Conservation (phyloP, 2,888 invertebrate species). For the Drymonia ruficornis region DNA sequence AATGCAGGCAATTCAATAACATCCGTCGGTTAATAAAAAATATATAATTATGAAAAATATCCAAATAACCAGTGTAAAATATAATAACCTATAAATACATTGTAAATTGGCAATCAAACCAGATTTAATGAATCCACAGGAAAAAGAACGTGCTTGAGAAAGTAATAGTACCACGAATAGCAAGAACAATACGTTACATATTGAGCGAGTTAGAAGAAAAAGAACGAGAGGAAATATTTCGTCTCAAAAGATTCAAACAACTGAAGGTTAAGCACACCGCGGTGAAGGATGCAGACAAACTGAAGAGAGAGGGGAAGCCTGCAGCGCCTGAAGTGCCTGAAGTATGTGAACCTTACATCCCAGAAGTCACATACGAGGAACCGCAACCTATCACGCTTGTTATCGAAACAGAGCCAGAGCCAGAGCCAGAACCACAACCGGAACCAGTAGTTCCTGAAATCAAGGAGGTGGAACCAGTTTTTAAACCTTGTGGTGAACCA, state of each 20-base stretch:
- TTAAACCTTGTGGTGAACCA: neutral
- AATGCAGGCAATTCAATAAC: too few relatives aligned
- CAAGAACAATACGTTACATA: constrained; percentile 42
- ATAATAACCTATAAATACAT: neutral
- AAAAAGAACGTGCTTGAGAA: constrained; percentile 51
- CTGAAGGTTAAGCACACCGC: constrained; percentile 24
- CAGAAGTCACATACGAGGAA: neutral
- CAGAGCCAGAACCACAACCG: neutral
- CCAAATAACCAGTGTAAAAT: neutral
- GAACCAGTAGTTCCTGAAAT: neutral
- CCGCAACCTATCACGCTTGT: neutral
- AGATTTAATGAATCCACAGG: constrained; percentile 43
- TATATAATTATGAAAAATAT: neutral
- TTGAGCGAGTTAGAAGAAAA: constrained; percentile 40
- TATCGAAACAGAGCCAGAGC: neutral
- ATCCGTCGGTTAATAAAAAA: too few relatives aligned
- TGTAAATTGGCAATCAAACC: neutral
- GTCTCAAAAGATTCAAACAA: constrained; percentile 51
- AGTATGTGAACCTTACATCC: neutral
- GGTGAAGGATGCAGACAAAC: neutral
- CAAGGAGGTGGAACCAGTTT: neutral
- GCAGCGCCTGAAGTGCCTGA: neutral
- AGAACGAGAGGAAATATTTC: constrained; percentile 47
- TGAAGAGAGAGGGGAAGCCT: neutral
- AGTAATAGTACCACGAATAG: constrained; percentile 42